Conservation (phyloP, 2,113 vertebrate species). For the Chloebia gouldiae region DNA sequence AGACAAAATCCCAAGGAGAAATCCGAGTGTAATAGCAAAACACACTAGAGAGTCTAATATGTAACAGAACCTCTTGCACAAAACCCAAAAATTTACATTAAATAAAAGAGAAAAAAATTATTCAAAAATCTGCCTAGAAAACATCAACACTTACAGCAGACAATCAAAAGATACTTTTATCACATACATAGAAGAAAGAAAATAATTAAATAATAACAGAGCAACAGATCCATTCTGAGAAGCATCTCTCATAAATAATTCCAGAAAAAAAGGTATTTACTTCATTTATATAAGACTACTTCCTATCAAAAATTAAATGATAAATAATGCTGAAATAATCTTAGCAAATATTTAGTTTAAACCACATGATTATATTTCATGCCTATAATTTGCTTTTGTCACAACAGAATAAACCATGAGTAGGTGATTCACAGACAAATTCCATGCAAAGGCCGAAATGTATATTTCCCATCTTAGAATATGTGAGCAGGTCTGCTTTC, state of each 20-base stretch:
- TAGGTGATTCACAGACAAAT: neutral
- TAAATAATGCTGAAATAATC: neutral
- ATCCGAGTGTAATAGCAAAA: neutral
- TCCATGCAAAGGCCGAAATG: neutral
- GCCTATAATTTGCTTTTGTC: neutral
- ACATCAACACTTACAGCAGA: neutral
- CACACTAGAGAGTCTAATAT: neutral
- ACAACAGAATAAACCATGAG: neutral
- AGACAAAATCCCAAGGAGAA: neutral
- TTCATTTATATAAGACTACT: neutral
- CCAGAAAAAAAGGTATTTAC: neutral
- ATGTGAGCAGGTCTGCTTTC: neutral
- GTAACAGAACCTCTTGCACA: neutral
- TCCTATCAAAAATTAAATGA: neutral
- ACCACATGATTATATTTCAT: neutral
- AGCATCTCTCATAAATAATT: neutral
- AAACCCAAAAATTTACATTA: neutral
- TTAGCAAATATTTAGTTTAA: neutral
- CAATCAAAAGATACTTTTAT: neutral
- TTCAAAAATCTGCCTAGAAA: neutral
- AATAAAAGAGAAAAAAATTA: neutral
- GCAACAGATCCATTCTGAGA: neutral
- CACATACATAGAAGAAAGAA: neutral
- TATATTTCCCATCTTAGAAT: neutral
- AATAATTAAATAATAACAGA: neutral